Percentiles rank a stretch among this genome's conserved stretches.
These are phyloP conservation scores for Spilogale gracilis DNA, from an alignment of 2,113 vertebrate genomes.

Conservation along the genomic window DNA sequence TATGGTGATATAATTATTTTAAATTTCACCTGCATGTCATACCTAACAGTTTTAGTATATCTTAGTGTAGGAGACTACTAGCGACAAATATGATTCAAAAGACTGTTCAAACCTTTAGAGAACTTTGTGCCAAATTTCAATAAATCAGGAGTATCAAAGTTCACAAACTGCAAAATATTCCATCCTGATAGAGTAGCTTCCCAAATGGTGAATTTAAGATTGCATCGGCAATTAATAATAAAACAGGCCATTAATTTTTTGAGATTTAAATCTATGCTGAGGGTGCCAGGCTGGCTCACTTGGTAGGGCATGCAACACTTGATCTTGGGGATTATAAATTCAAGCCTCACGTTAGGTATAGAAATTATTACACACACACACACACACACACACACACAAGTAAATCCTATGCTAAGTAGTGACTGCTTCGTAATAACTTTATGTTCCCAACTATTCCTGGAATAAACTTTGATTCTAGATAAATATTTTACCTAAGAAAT, in stretches of 20 bases:
- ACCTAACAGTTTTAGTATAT: not conserved
- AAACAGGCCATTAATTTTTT: not conserved
- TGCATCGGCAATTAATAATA: not conserved
- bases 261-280: not conserved
- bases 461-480: not conserved
- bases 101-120: conserved; percentile 9
- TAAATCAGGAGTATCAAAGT: not conserved
- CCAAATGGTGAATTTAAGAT: not conserved
- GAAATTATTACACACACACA: not conserved
- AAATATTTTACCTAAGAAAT: not conserved
- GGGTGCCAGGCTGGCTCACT: not conserved
- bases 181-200: not conserved
- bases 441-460: not conserved
- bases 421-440: not conserved
- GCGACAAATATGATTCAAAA: conserved; percentile 6
- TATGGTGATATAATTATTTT: not conserved
- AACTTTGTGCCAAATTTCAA: not conserved
- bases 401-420: not conserved
- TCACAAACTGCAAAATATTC: conserved; percentile 18
- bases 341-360: not conserved
- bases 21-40: not conserved
- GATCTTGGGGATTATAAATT: not conserved
- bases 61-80: not conserved
- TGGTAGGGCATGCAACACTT: not conserved
- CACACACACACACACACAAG: too few relatives aligned